Evolutionary conservation across 2,888 invertebrate genomes (phyloP), one percentile per base, ranked within the genome.

Genomic region (Trichopoda pennipes): DNA sequence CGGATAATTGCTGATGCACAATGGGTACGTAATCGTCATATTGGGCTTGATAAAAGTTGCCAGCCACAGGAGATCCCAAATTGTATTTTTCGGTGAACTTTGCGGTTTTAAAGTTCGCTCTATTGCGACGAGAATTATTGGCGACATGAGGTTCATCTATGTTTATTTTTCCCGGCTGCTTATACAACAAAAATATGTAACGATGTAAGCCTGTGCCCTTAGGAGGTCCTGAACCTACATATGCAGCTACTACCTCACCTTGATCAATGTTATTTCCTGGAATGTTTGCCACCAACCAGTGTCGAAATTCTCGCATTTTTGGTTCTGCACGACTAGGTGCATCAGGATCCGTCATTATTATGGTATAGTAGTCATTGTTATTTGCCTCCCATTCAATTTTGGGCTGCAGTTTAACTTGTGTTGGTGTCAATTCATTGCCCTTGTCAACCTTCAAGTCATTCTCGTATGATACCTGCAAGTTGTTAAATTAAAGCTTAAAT

Each of bases 231-330:
- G 97, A 94, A 53, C 97, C 97, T 38, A 95, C 91, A 91, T 96
- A 98, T n/a, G 94, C 94, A 0, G 95, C 93, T 0, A 97, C 92
- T 0, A 93, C 93, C 83, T 96, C 95, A n/a, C 97, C 97, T 14
- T 93, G 92, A 0, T 90, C 87, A 4, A 97, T 89, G 83, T 95
- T 92, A 84, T 88, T 90, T 8, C 95, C 96, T 21, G 95, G 95
- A 85, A 98, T 95, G 89, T 97, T 97, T 19, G 94, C 95, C 0
- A 97, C 95, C 16, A 97, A 91, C 97, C 97, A 97, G 90, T 97
- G 97, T 87, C 95, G 95, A 95, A 95, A 97, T 91, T 97, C 97
- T 66, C 97, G 93, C 90, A 93, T 94, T 84, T 92, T 95, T 0
- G 97, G 97, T 16, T 95, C 93, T 47, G 92, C 89, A 64, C 97